phyloP scores from a whole-genome alignment of 2,888 invertebrate genomes.

The Pomacea canaliculata region DNA sequence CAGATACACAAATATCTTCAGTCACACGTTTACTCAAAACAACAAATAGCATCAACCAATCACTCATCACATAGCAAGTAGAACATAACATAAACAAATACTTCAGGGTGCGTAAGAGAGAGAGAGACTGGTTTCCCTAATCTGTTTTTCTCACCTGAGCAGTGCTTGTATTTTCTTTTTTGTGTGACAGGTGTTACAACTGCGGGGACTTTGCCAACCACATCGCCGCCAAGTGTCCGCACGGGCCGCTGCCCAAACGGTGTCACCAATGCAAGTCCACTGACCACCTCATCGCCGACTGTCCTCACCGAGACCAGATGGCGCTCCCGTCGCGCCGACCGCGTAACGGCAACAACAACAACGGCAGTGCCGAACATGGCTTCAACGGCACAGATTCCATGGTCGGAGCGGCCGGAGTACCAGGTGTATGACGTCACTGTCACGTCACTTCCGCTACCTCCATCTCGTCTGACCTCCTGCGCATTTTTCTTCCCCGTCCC shows the following conservation, averaged over 20 bases:
- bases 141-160: no score
- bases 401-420: slow-evolving; percentile 19
- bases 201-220: slow-evolving; percentile 94
- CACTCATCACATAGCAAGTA: no score
- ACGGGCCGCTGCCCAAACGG: slow-evolving; percentile 90
- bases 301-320: slow-evolving; percentile 74
- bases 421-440: slow-evolving; percentile 30
- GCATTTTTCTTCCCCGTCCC: background rate
- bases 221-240: slow-evolving; percentile 88
- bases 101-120: no score
- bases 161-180: no score
- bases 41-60: no score
- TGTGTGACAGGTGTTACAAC: slow-evolving; percentile 83
- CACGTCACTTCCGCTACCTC: slow-evolving; percentile 6
- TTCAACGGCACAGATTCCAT: slow-evolving; percentile 25
- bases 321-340: slow-evolving; percentile 35
- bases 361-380: slow-evolving; percentile 34
- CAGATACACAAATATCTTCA: no score
- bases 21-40: no score
- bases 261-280: slow-evolving; percentile 91
- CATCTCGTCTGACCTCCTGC: background rate
- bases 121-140: no score
- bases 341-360: slow-evolving; percentile 34
- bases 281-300: slow-evolving; percentile 90
- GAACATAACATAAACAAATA: no score